Percentiles rank a stretch among this genome's conserved stretches.
Evolutionary conservation across 30 jellyfish, hydroid and myxozoan genomes (phyloP).

Genomic region (Pseudorhiza aurosa): DNA sequence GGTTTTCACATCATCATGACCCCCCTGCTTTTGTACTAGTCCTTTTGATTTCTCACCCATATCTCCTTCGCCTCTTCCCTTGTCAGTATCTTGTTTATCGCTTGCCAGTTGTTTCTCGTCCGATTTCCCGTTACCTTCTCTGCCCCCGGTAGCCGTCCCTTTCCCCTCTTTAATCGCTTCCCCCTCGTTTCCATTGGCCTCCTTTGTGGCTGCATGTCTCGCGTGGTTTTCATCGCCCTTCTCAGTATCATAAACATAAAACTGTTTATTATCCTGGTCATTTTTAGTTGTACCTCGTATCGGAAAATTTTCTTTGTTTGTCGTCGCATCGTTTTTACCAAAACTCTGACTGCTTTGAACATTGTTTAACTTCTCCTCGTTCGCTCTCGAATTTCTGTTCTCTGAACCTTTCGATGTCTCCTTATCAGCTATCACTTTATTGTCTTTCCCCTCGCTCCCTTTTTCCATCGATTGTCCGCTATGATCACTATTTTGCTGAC

Average conservation of each 20-base stretch:
- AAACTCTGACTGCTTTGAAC: too few species aligned
- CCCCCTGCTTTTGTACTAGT: background rate
- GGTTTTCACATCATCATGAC: background rate
- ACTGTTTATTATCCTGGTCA: background rate
- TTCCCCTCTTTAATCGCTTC: background rate
- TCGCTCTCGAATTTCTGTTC: too few species aligned
- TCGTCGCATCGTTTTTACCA: too few species aligned
- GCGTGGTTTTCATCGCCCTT: background rate
- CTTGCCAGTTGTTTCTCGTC: background rate
- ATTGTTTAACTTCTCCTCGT: too few species aligned
- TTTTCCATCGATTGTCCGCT: too few species aligned
- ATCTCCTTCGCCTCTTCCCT: background rate
- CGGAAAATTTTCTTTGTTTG: too few species aligned
- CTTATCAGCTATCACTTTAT: too few species aligned
- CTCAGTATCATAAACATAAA: background rate
- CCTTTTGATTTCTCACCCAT: background rate
- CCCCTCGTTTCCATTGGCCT: background rate
- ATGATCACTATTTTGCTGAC: too few species aligned
- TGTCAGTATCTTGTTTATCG: background rate
- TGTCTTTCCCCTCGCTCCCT: too few species aligned
- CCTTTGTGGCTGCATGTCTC: background rate
- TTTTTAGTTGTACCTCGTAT: too few species aligned
- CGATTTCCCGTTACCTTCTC: background rate
- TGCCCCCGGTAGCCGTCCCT: background rate
- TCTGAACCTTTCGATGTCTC: too few species aligned